phyloP scores from a whole-genome alignment of 2,888 invertebrate genomes.

The Mythimna pallens region DNA sequence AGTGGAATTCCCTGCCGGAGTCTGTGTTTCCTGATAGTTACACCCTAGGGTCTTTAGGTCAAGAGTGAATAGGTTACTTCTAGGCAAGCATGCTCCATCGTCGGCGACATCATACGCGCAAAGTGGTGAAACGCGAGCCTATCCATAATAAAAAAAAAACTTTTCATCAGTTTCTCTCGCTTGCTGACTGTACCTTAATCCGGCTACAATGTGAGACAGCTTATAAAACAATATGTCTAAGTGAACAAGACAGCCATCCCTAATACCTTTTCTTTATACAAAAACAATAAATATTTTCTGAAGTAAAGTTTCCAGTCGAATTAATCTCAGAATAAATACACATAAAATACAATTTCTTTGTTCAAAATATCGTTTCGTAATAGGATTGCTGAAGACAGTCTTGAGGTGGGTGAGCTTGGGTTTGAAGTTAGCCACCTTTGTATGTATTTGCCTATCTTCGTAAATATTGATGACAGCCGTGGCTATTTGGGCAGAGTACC shows the following conservation, averaged over 20 bases:
- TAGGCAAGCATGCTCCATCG: no score
- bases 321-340: constrained; percentile 37
- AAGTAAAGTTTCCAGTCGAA: constrained; percentile 31
- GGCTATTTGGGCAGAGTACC: neutral
- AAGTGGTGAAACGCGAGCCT: no score
- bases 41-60: no score
- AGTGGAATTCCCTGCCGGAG: no score
- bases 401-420: constrained; percentile 47
- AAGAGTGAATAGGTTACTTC: no score
- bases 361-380: constrained; percentile 55
- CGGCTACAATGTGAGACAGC: neutral
- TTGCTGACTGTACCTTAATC: neutral
- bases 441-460: neutral
- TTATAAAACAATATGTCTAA: constrained; percentile 5
- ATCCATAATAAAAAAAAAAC: no score
- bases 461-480: constrained; percentile 29
- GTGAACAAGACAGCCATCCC: neutral
- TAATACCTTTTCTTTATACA: constrained; percentile 3
- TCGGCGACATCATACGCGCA: no score
- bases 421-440: constrained; percentile 36
- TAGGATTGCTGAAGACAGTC: constrained; percentile 60
- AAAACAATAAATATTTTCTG: constrained; percentile 25
- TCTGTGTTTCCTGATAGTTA: no score
- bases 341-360: constrained; percentile 67
- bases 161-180: no score